Conservation (phyloP, 2,888 invertebrate species). For the Tipula helvola region DNA sequence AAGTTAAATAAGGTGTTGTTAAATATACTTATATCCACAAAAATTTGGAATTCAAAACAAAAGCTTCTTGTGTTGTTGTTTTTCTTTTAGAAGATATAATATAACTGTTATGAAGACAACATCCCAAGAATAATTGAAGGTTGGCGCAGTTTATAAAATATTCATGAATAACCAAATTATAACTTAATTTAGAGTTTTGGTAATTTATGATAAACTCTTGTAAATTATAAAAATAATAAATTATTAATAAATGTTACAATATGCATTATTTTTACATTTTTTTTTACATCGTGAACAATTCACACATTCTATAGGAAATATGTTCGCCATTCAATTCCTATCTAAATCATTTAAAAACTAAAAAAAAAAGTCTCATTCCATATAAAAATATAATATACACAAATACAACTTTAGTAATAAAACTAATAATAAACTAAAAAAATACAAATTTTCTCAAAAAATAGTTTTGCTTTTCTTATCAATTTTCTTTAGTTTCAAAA, state of each 20-base stretch:
- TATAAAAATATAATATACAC: not conserved
- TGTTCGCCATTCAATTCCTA: not conserved
- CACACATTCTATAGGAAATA: not conserved
- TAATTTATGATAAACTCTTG: not conserved
- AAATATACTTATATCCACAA: no score
- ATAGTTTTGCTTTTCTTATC: not conserved
- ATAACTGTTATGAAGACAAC: no score
- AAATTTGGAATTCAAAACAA: no score
- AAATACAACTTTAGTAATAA: not conserved
- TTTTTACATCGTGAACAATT: not conserved
- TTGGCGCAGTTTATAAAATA: not conserved
- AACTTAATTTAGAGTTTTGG: not conserved
- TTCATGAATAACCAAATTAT: not conserved
- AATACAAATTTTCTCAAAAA: not conserved
- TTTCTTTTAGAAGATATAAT: no score
- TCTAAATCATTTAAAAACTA: not conserved
- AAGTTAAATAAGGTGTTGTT: no score
- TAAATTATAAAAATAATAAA: not conserved
- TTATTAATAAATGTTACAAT: not conserved
- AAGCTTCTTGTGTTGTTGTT: no score
- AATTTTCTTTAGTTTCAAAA: not conserved
- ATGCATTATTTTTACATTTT: not conserved
- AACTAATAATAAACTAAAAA: not conserved
- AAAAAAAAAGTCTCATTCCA: not conserved
- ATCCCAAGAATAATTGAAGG: no score